Evolutionary conservation across 2,797 vertebrate genomes (phyloP).

Genomic region (Novumbra hubbsi): DNA sequence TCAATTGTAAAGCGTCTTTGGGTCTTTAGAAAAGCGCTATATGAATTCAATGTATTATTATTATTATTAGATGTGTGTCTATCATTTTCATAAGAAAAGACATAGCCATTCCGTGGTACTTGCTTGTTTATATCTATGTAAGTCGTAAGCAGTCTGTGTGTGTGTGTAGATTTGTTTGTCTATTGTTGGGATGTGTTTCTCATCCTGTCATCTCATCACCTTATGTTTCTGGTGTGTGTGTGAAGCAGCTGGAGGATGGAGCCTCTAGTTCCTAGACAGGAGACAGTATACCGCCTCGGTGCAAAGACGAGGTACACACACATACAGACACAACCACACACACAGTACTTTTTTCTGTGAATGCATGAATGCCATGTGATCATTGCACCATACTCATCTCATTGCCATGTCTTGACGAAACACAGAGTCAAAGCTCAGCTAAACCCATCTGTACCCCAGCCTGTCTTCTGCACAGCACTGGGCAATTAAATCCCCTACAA

Average conservation of each 20-base stretch:
- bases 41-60: no score
- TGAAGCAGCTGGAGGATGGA: conserved; percentile 77
- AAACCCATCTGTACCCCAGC: neutral
- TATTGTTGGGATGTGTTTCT: neutral
- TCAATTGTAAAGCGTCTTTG: no score
- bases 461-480: neutral
- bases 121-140: neutral
- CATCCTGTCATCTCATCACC: conserved; percentile 49
- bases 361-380: conserved; percentile 40
- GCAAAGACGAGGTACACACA: conserved; percentile 76
- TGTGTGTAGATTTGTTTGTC: neutral
- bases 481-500: neutral
- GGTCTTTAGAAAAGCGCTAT: no score
- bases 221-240: conserved; percentile 70
- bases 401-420: neutral
- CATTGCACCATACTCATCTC: neutral
- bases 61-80: neutral
- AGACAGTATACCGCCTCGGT: conserved; percentile 79
- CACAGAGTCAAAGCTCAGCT: no score
- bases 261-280: conserved; percentile 72
- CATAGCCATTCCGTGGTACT: neutral
- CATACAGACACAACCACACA: conserved; percentile 14
- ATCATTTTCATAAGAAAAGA: neutral
- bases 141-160: neutral
- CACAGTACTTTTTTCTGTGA: conserved; percentile 30